Percentiles rank a stretch among this genome's conserved stretches.
Conservation (phyloP, 2,113 vertebrate species). For the Picathartes gymnocephalus region DNA sequence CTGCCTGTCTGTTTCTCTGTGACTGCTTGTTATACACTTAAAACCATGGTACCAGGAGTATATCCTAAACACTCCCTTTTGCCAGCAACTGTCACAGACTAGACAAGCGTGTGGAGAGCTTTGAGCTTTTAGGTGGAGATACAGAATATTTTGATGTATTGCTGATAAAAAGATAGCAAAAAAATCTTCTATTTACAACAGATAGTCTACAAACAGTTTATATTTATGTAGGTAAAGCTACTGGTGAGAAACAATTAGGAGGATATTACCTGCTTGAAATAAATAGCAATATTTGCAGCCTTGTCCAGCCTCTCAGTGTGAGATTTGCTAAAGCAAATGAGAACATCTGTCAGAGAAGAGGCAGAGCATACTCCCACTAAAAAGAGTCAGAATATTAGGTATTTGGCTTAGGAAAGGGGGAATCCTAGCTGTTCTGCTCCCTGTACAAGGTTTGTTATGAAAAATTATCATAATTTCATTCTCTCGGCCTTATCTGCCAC, state of each 20-base stretch:
- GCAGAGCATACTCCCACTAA: not conserved
- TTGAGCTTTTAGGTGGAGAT: not conserved
- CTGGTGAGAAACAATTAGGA: not conserved
- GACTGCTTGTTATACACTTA: not conserved
- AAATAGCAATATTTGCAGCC: not conserved
- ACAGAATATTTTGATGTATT: not conserved
- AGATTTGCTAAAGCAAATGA: not conserved
- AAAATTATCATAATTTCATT: not conserved
- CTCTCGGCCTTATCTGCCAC: not conserved
- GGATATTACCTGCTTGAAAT: not conserved
- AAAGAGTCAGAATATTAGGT: not conserved
- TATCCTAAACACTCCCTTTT: not conserved
- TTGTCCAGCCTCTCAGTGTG: not conserved
- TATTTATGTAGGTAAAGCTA: not conserved
- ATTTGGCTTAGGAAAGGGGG: not conserved
- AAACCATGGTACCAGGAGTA: rapidly evolving
- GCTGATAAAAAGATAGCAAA: not conserved
- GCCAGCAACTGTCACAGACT: not conserved
- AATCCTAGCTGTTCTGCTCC: not conserved
- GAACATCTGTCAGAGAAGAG: not conserved
- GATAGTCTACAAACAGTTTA: not conserved
- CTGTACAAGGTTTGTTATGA: not conserved
- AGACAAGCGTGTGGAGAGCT: not conserved
- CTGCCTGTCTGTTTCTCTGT: not conserved
- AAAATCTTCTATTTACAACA: not conserved